Percentiles rank a stretch among this genome's conserved stretches.
Evolutionary conservation across 2,888 invertebrate genomes (phyloP).

Genomic region (Meliscaeva auricollis): DNA sequence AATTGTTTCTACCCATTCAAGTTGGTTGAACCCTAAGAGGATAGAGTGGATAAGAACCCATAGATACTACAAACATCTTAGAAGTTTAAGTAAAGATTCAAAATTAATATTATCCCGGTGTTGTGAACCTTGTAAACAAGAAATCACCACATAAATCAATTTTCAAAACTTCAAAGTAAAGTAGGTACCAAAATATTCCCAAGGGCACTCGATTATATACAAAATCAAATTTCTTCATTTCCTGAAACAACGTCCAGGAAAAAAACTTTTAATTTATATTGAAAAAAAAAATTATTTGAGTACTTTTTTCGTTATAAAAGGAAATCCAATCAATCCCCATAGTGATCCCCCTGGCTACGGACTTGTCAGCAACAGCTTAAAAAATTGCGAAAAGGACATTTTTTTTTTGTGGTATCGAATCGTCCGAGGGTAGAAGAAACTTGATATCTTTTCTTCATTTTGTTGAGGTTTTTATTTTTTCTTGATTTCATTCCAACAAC

Average conservation of each 20-base stretch:
- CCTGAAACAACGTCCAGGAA: background rate
- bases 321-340: background rate
- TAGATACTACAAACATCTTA: no score
- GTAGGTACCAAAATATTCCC: no score
- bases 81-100: no score
- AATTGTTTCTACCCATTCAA: no score
- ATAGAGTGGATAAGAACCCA: no score
- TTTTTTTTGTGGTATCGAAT: constrained; percentile 13
- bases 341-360: background rate
- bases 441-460: constrained; percentile 61
- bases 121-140: no score
- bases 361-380: background rate
- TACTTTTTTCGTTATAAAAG: background rate
- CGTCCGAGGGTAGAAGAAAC: constrained; percentile 42
- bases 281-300: background rate
- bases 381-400: background rate
- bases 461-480: constrained; percentile 55
- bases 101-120: no score
- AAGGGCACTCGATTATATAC: no score
- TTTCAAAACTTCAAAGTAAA: no score
- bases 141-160: no score
- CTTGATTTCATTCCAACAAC: background rate
- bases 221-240: no score
- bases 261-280: background rate
- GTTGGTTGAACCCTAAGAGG: no score